Percentiles rank a stretch among this genome's conserved stretches.
Conservation (phyloP, 2,888 invertebrate species). For the Agriopis aurantiaria region DNA sequence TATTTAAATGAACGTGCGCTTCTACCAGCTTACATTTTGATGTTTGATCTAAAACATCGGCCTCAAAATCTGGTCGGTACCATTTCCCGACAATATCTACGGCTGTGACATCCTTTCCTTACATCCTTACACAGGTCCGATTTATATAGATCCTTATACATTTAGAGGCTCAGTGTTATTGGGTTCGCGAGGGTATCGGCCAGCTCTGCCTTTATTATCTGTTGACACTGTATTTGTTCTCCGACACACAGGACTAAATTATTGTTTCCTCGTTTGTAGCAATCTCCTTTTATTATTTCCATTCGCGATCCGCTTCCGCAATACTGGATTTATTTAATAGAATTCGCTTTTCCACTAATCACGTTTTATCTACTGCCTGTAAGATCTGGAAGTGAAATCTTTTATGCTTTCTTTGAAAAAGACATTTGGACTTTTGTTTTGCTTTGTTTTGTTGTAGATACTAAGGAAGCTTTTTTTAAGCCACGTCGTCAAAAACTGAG, state of each 20-base stretch:
- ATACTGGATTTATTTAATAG: conserved; percentile 50
- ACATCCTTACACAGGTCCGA: conserved; percentile 61
- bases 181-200: conserved; percentile 63
- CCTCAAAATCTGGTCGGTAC: conserved; percentile 56
- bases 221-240: conserved; percentile 72
- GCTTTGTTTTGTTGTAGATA: not conserved
- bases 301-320: conserved; percentile 45
- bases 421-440: conserved; percentile 3
- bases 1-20: conserved; percentile 24
- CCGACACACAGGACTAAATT: conserved; percentile 65
- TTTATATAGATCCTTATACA: conserved; percentile 63
- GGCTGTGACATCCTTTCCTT: conserved; percentile 63
- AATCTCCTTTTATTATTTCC: conserved; percentile 55
- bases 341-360: conserved; percentile 50
- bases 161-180: conserved; percentile 63
- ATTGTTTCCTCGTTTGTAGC: conserved; percentile 60
- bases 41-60: conserved; percentile 62
- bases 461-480: not conserved
- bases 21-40: conserved; percentile 42
- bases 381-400: conserved; percentile 1
- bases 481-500: too few relatives aligned
- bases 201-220: conserved; percentile 69
- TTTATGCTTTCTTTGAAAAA: conserved; percentile 11
- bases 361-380: conserved; percentile 42
- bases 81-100: conserved; percentile 64